Evolutionary conservation across 2,888 invertebrate species (phyloP).

Genomic region (Agriopis aurantiaria): DNA sequence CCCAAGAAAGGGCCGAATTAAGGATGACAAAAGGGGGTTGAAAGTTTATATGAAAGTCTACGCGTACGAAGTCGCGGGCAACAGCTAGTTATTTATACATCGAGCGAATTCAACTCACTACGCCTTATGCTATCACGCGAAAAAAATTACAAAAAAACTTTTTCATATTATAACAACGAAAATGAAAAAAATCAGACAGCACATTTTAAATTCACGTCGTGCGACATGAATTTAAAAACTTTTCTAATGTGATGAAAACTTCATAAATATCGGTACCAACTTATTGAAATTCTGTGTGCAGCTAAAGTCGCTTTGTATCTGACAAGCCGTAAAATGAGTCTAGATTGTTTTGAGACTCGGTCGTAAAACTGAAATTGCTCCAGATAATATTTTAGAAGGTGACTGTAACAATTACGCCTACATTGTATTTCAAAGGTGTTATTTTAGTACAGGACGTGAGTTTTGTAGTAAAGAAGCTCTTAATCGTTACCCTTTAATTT

Average conservation of each 20-base stretch:
- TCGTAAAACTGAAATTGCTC: conserved; percentile 29
- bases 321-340: conserved; percentile 12
- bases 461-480: conserved; percentile 8
- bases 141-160: too few species aligned
- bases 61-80: too few species aligned
- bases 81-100: too few species aligned
- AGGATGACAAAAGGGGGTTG: too few species aligned
- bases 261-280: neutral
- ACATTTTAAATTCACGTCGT: too few species aligned
- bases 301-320: conserved; percentile 13
- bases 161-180: too few species aligned
- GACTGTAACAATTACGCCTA: conserved; percentile 18
- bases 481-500: neutral
- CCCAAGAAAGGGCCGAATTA: too few species aligned
- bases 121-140: too few species aligned
- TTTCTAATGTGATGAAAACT: neutral
- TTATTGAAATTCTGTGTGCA: conserved; percentile 19
- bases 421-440: conserved; percentile 21
- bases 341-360: conserved; percentile 19
- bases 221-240: neutral
- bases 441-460: conserved; percentile 25
- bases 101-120: too few species aligned
- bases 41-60: too few species aligned
- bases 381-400: conserved; percentile 24
- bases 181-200: too few species aligned